Percentiles rank a stretch among this genome's conserved stretches.
phyloP scores from a whole-genome alignment of 2,888 invertebrate genomes.

The Agriopis aurantiaria region DNA sequence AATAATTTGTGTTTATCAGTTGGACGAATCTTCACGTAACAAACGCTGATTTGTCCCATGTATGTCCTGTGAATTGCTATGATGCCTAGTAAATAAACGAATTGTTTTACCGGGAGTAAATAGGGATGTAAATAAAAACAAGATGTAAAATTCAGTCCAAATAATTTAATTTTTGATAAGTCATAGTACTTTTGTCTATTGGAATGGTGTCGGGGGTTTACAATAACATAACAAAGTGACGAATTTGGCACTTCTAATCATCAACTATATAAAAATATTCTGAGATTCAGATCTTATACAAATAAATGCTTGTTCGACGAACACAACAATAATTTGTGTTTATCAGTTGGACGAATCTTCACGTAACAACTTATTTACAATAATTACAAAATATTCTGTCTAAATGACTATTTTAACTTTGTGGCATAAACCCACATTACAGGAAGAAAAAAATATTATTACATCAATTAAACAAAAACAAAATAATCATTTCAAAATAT shows the following conservation, averaged over 20 bases:
- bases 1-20: conserved; percentile 48
- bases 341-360: conserved; percentile 71
- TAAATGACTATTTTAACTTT: conserved; percentile 53
- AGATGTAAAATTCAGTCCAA: conserved; percentile 76
- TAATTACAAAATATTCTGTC: conserved; percentile 70
- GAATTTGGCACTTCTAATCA: conserved; percentile 75
- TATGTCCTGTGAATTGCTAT: too few relatives aligned
- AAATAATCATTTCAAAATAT: conserved; percentile 13
- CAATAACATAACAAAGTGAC: conserved; percentile 62
- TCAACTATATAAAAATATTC: conserved; percentile 61
- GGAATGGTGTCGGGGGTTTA: conserved; percentile 75
- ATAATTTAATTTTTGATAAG: conserved; percentile 75
- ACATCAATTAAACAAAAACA: conserved; percentile 13
- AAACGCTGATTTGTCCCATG: too few relatives aligned
- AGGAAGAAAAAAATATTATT: conserved; percentile 7
- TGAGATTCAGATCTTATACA: conserved; percentile 76
- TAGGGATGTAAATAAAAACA: conserved; percentile 42
- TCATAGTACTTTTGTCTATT: conserved; percentile 72
- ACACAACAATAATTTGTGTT: conserved; percentile 51
- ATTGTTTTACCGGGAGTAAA: too few relatives aligned
- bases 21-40: conserved; percentile 76
- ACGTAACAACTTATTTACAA: conserved; percentile 79
- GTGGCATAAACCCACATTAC: conserved; percentile 33
- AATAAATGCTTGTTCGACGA: conserved; percentile 75
- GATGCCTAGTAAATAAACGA: too few relatives aligned